A percentile compares a stretch with the other conserved stretches of the same genome.
phyloP scores from a whole-genome alignment of 1,140 invertebrate species.

The Sitobion miscanthi region DNA sequence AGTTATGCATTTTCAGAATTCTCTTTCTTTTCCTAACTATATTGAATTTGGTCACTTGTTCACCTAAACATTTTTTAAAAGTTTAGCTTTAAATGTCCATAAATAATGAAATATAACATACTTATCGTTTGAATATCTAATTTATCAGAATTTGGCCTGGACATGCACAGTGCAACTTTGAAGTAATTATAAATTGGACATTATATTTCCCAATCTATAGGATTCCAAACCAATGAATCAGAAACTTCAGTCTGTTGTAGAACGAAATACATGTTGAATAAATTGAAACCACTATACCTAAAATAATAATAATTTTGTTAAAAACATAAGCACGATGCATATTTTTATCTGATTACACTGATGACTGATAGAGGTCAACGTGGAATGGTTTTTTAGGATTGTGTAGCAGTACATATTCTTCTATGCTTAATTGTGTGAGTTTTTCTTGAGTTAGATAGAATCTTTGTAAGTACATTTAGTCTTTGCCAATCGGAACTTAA shows the following conservation, averaged over 20 bases:
- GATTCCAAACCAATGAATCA: constrained; percentile 31
- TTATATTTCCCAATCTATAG: background rate
- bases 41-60: constrained; percentile 28
- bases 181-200: constrained; percentile 47
- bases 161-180: constrained; percentile 47
- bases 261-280: constrained; percentile 42
- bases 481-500: background rate
- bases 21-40: background rate
- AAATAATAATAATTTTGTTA: background rate
- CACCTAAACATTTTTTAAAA: background rate
- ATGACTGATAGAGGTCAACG: constrained; percentile 14
- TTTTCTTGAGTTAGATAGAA: background rate
- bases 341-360: background rate
- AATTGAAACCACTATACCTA: constrained; percentile 47
- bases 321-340: background rate
- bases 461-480: constrained; percentile 19
- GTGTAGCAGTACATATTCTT: constrained; percentile 37
- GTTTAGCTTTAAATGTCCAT: background rate
- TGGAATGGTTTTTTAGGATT: constrained; percentile 52
- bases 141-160: background rate
- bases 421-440: background rate
- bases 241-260: constrained; percentile 43
- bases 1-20: background rate
- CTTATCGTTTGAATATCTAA: background rate
- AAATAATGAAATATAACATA: constrained; percentile 27